These are phyloP conservation scores for Andrena trimmerana DNA, from an alignment of 2,888 invertebrate species.

Conservation along the genomic window DNA sequence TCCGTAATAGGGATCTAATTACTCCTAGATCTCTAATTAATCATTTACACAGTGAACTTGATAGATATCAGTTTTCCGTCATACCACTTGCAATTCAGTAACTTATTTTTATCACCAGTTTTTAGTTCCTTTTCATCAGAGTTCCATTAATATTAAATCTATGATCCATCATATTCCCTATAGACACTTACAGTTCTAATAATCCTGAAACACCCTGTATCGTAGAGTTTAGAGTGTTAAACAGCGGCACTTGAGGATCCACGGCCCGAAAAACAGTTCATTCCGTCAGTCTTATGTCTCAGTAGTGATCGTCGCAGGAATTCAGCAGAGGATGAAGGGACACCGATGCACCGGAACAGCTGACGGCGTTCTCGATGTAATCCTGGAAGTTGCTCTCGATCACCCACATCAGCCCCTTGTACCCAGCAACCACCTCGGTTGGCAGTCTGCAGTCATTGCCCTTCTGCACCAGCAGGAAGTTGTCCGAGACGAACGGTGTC, in stretches of 20 bases:
- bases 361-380: conserved; percentile 87
- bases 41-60: no score
- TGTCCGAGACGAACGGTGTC: conserved; percentile 86
- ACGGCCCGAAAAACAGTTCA: background rate
- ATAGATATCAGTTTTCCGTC: no score
- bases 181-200: no score
- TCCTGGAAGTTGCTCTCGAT: conserved; percentile 90
- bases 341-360: conserved; percentile 88
- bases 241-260: background rate
- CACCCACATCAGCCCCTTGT: conserved; percentile 88
- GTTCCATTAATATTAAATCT: background rate
- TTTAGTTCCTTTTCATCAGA: no score
- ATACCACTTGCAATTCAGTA: no score
- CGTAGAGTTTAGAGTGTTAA: background rate
- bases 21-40: no score
- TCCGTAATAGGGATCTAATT: no score
- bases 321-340: conserved; percentile 88
- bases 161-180: background rate
- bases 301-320: conserved; percentile 82
- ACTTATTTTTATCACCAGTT: no score
- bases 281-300: background rate
- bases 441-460: conserved; percentile 88
- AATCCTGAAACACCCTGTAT: background rate
- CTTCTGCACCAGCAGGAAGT: conserved; percentile 87
- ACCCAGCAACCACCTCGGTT: conserved; percentile 88